These are phyloP conservation scores for Parnassius smintheus DNA, from an alignment of 2,888 invertebrate species.

Conservation along the genomic window DNA sequence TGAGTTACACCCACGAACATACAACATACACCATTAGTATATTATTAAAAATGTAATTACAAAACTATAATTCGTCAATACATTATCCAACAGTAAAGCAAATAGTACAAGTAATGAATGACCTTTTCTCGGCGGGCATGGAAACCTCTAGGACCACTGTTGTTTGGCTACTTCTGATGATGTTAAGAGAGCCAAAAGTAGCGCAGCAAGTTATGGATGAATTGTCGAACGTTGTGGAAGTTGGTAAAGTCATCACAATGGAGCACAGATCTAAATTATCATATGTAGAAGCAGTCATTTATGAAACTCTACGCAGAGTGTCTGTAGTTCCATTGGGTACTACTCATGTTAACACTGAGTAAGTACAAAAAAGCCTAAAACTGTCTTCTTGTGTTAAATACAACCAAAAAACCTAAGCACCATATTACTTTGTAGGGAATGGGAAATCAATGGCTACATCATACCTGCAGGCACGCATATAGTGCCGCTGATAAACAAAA, in stretches of 20 bases:
- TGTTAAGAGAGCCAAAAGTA: constrained; percentile 88
- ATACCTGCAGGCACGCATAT: constrained; percentile 90
- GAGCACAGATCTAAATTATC: constrained; percentile 88
- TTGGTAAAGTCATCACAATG: constrained; percentile 85
- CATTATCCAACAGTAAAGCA: constrained; percentile 83
- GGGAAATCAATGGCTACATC: constrained; percentile 85
- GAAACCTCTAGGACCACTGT: constrained; percentile 92
- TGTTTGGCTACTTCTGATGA: constrained; percentile 90
- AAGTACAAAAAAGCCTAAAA: constrained; percentile 48
- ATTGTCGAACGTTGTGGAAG: constrained; percentile 86
- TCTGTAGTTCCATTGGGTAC: constrained; percentile 92
- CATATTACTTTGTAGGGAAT: constrained; percentile 80
- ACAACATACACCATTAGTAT: too few relatives aligned
- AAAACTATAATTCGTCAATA: too few relatives aligned
- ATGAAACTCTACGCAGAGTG: constrained; percentile 88
- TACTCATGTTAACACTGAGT: constrained; percentile 90
- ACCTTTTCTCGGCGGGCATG: constrained; percentile 93
- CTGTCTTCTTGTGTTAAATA: background rate
- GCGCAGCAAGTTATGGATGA: constrained; percentile 88
- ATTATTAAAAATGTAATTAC: too few relatives aligned
- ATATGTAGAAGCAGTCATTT: constrained; percentile 89
- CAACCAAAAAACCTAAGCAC: too few relatives aligned
- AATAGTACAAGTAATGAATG: constrained; percentile 92
- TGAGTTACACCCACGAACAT: too few relatives aligned
- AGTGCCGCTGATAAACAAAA: constrained; percentile 89